These are phyloP conservation scores for Danionella dracula DNA, from an alignment of 2,797 vertebrate genomes.

Conservation along the genomic window DNA sequence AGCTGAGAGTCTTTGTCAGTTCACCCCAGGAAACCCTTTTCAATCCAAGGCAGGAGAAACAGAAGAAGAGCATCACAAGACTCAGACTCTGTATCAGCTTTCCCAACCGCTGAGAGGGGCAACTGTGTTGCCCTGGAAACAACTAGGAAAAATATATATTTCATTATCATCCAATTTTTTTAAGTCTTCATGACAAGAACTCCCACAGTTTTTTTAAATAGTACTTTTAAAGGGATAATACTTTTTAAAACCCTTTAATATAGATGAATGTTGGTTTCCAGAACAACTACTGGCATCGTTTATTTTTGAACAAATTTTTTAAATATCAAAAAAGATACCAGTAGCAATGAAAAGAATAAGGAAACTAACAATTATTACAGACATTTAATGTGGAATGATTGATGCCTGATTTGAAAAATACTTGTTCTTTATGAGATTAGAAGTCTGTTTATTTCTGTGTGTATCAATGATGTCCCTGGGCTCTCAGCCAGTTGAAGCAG, in stretches of 20 bases:
- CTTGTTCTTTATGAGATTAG: neutral
- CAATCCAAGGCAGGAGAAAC: neutral
- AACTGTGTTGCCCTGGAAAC: constrained; percentile 6
- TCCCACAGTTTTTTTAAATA: no score
- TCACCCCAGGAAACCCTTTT: neutral
- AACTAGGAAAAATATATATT: neutral
- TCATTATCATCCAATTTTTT: neutral
- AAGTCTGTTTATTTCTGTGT: neutral
- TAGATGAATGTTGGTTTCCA: no score
- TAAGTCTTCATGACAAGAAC: no score
- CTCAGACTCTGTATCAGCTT: constrained; percentile 8
- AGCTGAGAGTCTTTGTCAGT: neutral
- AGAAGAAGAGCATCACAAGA: neutral
- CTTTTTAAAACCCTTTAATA: no score
- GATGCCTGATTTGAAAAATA: no score
- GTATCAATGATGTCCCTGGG: neutral
- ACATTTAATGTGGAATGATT: no score
- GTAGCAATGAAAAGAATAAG: no score
- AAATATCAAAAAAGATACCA: no score
- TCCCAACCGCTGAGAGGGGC: neutral
- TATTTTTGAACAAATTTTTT: no score
- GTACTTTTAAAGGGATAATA: no score
- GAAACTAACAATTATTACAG: no score
- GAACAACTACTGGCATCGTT: no score
- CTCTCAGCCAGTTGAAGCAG: neutral